These are phyloP conservation scores for Acleris laterana DNA, from an alignment of 2,888 invertebrate genomes.

Conservation along the genomic window DNA sequence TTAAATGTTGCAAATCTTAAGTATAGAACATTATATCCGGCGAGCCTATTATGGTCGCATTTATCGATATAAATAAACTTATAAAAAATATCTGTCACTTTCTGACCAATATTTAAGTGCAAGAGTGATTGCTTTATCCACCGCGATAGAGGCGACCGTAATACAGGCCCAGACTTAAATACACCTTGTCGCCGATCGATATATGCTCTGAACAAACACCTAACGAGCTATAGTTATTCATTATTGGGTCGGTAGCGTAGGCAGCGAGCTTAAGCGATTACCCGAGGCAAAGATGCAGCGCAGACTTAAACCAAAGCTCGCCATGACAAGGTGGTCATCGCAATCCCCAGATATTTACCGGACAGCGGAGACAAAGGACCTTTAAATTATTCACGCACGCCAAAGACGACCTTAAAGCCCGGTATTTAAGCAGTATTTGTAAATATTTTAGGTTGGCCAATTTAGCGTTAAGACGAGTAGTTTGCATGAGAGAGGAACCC, in stretches of 20 bases:
- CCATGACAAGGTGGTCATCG: slow-evolving; percentile 83
- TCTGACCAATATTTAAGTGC: too few species aligned
- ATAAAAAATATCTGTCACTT: too few species aligned
- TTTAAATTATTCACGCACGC: slow-evolving; percentile 77
- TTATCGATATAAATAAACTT: too few species aligned
- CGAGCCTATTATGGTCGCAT: too few species aligned
- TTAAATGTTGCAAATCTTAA: too few species aligned
- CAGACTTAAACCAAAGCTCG: slow-evolving; percentile 78
- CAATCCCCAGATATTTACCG: slow-evolving; percentile 78
- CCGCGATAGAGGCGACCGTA: too few species aligned
- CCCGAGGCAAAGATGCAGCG: slow-evolving; percentile 78
- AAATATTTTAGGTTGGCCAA: slow-evolving; percentile 76
- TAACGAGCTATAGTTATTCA: slow-evolving; percentile 65
- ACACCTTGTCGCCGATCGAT: slow-evolving; percentile 4
- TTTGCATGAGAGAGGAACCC: slow-evolving; percentile 80
- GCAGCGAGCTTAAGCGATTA: slow-evolving; percentile 76
- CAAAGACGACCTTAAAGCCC: slow-evolving; percentile 75
- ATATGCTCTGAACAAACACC: slow-evolving; percentile 14
- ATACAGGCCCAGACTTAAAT: too few species aligned
- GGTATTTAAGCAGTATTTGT: slow-evolving; percentile 67
- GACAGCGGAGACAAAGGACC: slow-evolving; percentile 81
- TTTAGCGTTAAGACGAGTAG: slow-evolving; percentile 80
- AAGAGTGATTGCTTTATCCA: too few species aligned
- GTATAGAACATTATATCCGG: too few species aligned
- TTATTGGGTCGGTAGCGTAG: slow-evolving; percentile 61